Evolutionary conservation across 2,113 vertebrate genomes (phyloP), one percentile per base, ranked within the genome.

Genomic region (Elaphurus davidianus): DNA sequence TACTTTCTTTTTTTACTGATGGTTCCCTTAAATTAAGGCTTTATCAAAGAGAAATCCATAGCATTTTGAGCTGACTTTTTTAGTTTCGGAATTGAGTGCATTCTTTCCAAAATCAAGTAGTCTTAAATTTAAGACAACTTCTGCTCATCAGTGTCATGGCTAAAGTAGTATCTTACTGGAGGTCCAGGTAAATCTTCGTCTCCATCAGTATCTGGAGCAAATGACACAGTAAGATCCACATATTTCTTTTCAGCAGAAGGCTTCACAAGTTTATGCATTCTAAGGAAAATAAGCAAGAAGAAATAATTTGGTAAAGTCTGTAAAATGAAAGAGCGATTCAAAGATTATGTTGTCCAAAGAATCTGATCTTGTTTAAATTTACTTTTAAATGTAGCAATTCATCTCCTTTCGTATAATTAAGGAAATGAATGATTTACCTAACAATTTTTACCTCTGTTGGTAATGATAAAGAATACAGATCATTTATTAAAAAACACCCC

Each of bases 221-320:
- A 99, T 0, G 99, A 99, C 64, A 99, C 99, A 0, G 99, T 99
- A 97, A 99, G 99, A 98, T 99, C 99, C 43, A 99, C 99, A 0
- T 99, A 99, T 91, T 99, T 99, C 96, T 99, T 99, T 95, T 99
- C 99, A 90, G 98, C 98, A 89, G 99, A 99, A 67, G 99, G 99
- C 97, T 99, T 99, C 98, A 99, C 99, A 97, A 99, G 99, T 98
- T 99, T 99, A 98, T 99, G 99, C 99, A 99, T 99, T 98, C 99
- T 99, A 98, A 28, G 98, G 91, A 93, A 90, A 97, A 95, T 64
- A 98, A 98, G 79, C 8, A 64, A 98, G 8, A 79, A 95, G 30
- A 62, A 92, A 92, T 60, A 92, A 57, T 92, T 40, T 57, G 59
- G 43, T 90, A 90, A 95, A 91, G 92, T 98, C 11, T 84, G 3